Evolutionary conservation across 1,140 invertebrate genomes (phyloP).

Genomic region (Carposina sasakii): DNA sequence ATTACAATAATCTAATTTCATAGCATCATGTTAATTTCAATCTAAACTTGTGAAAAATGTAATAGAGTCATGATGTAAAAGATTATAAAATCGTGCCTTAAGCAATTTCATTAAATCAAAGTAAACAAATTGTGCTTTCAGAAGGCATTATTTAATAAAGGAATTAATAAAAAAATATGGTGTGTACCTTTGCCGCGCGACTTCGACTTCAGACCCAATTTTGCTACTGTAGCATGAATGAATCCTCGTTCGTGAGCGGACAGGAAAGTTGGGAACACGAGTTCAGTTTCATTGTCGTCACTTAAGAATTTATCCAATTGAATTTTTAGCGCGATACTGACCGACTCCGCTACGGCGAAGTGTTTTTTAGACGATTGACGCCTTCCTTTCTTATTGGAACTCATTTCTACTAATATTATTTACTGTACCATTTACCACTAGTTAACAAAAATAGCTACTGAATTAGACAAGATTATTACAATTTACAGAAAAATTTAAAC

Average conservation of each 20-base stretch:
- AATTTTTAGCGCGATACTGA: slow-evolving; percentile 64
- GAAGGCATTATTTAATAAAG: slow-evolving; percentile 9
- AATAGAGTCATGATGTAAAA: no score
- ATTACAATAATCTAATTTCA: no score
- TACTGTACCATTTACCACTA: no score
- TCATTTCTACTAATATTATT: slow-evolving; percentile 43
- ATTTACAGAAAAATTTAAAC: no score
- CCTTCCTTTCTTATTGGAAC: slow-evolving; percentile 58
- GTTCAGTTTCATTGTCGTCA: slow-evolving; percentile 73
- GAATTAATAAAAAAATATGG: slow-evolving; percentile 2
- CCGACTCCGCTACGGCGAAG: slow-evolving; percentile 62
- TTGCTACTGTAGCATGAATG: slow-evolving; percentile 78
- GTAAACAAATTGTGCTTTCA: no score
- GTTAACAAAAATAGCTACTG: no score
- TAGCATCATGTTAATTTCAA: no score
- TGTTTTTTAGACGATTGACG: slow-evolving; percentile 54
- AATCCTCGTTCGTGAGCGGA: slow-evolving; percentile 84
- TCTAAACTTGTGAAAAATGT: no score
- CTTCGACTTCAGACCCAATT: slow-evolving; percentile 82
- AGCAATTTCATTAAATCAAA: no score
- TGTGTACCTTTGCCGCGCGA: slow-evolving; percentile 67
- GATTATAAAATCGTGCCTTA: no score
- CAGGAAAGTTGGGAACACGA: slow-evolving; percentile 83
- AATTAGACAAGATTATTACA: no score
- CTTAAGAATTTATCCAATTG: slow-evolving; percentile 77